Percentiles rank a stretch among this genome's conserved stretches.
Conservation (phyloP, 2,888 invertebrate genomes). For the Melangyna quadrimaculata region DNA sequence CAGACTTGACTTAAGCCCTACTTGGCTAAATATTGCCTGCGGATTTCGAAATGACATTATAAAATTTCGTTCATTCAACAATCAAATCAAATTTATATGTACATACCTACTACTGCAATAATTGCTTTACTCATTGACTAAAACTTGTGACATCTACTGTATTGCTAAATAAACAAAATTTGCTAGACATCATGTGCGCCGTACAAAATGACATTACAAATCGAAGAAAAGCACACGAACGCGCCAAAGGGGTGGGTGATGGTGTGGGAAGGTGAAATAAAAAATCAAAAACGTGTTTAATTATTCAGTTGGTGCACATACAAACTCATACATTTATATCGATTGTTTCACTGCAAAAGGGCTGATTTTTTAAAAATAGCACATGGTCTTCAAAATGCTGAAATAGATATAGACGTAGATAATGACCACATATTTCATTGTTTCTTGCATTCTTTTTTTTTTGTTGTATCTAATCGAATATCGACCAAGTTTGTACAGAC, state of each 20-base stretch:
- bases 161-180: constrained; percentile 24
- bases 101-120: not conserved
- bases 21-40: not conserved
- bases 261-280: not conserved
- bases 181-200: constrained; percentile 22
- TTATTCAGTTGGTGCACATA: constrained; percentile 1
- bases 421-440: not conserved
- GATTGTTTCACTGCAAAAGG: constrained; percentile 36
- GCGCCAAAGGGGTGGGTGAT: not conserved
- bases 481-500: constrained; percentile 33
- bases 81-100: not conserved
- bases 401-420: constrained; percentile 2
- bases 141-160: constrained; percentile 13
- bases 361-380: constrained; percentile 29
- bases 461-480: constrained; percentile 37
- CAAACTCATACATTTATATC: constrained; percentile 6
- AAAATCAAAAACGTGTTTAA: constrained; percentile 28
- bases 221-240: not conserved
- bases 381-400: constrained; percentile 7
- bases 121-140: not conserved
- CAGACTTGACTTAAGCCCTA: not conserved
- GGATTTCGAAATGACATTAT: not conserved
- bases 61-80: not conserved
- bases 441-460: not conserved
- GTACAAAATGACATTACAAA: constrained; percentile 28